Base-by-base conservation (phyloP, 2,797 vertebrate genomes). In the Pipistrellus kuhlii region DNA sequence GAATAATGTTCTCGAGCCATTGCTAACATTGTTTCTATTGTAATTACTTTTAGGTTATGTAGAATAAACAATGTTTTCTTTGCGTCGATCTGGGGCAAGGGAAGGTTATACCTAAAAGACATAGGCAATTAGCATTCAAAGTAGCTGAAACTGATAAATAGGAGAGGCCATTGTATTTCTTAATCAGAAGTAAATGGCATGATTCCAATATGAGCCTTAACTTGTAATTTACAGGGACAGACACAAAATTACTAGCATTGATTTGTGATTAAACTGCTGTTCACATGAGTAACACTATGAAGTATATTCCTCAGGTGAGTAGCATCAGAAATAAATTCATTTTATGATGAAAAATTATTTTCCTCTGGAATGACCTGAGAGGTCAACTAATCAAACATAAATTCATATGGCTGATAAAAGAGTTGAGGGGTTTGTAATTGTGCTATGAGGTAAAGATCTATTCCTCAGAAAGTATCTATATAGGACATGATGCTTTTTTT, bases 181-280 rank as follows among this genome's bases (percentile, higher is more conserved):
- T 69, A 75, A 78, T 90, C 32, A 90, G 73, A 95, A 87, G 14
- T 81, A 87, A 81, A 86, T 20, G 38, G 66, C 73, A 66, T 32
- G 46, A 93, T 94, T 92, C 51, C 89, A 96, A 44, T 35, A 71
- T 14, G 5, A 92, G 38, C 9, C 35, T 84, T 84, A 93, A 90
- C 75, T 46, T 90, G 32, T 78, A 93, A 91, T 88, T 96, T 84
- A 92, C 32, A 87, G 51, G 59, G 69, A 77, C 86, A 93, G 81
- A 81, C 57, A 92, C 23, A 85, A 93, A 94, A 96, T 90, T 94
- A 85, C 46, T 80, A 76, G 35, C 53, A 94, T 18, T 81, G 69
- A 90, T 93, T 95, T 90, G 77, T 90, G 77, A 93, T 95, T 89
- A 90, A 96, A 77, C 75, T 92, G 30, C 30, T 64, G 13, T n/a